phyloP scores from a whole-genome alignment of 2,113 vertebrate genomes.

The Chaetodon auriga region DNA sequence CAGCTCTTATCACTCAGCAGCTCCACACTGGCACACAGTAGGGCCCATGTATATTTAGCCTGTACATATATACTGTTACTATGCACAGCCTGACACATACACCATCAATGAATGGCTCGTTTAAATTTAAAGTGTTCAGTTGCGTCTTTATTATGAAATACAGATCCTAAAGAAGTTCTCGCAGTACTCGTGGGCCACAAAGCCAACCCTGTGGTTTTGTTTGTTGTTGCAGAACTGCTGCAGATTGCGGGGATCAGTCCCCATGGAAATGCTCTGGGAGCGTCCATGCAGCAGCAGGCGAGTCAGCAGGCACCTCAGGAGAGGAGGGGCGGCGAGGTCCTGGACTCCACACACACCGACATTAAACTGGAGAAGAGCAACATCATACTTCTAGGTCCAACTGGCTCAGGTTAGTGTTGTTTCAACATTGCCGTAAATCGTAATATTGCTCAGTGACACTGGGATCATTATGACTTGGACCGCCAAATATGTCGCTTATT shows the following conservation, averaged over 20 bases:
- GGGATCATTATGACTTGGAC: not conserved
- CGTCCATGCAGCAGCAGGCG: constrained; percentile 95
- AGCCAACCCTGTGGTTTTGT: not conserved
- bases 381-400: constrained; percentile 96
- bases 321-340: constrained; percentile 93
- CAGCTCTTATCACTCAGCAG: constrained; percentile 34
- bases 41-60: constrained; percentile 57
- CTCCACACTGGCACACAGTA: constrained; percentile 34
- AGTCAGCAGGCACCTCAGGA: constrained; percentile 94
- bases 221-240: constrained; percentile 89
- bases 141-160: not conserved
- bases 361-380: constrained; percentile 99
- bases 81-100: not conserved
- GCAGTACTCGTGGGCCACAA: not conserved
- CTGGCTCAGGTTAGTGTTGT: constrained; percentile 91
- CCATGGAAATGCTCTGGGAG: constrained; percentile 95
- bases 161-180: not conserved
- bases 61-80: constrained; percentile 22
- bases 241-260: constrained; percentile 98
- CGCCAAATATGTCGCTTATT: not conserved
- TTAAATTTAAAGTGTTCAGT: not conserved
- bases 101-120: constrained; percentile 4
- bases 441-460: not conserved
- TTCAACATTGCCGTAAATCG: not conserved
- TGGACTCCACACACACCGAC: constrained; percentile 92